Conservation (phyloP, 2,797 vertebrate genomes). For the Lutjanus argentimaculatus region DNA sequence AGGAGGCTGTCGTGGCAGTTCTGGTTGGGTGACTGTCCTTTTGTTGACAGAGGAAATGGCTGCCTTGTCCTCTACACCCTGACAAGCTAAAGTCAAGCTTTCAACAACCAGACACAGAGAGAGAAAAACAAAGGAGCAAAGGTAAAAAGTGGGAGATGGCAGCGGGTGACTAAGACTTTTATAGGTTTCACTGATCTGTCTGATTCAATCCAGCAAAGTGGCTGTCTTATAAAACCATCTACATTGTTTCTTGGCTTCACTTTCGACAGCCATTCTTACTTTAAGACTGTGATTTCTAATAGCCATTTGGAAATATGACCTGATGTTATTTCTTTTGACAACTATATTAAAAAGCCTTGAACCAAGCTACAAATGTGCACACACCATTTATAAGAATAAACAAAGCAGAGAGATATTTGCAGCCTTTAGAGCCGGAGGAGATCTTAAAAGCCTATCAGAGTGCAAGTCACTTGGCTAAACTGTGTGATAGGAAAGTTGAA, state of each 20-base stretch:
- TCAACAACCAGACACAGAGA: slow-evolving; percentile 29
- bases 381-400: slow-evolving; percentile 13
- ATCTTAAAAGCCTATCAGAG: slow-evolving; percentile 16
- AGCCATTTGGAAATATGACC: slow-evolving; percentile 18
- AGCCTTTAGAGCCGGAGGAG: slow-evolving; percentile 15
- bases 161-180: slow-evolving; percentile 21
- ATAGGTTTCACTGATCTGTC: slow-evolving; percentile 42
- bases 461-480: slow-evolving; percentile 12
- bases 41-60: slow-evolving; percentile 60
- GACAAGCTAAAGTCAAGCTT: slow-evolving; percentile 56
- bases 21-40: slow-evolving; percentile 52
- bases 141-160: slow-evolving; percentile 1
- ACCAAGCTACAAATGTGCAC: neutral
- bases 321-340: neutral
- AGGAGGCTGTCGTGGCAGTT: slow-evolving; percentile 45
- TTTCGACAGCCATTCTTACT: slow-evolving; percentile 8
- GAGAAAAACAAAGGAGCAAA: slow-evolving; percentile 19
- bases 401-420: slow-evolving; percentile 8
- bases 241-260: slow-evolving; percentile 19
- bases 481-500: slow-evolving; percentile 13
- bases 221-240: slow-evolving; percentile 17
- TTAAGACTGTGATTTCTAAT: slow-evolving; percentile 3
- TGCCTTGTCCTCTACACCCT: slow-evolving; percentile 45
- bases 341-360: too few species aligned
- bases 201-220: slow-evolving; percentile 10